phyloP scores from a whole-genome alignment of 2,888 invertebrate species.

The Caenorhabditis panamensis region DNA sequence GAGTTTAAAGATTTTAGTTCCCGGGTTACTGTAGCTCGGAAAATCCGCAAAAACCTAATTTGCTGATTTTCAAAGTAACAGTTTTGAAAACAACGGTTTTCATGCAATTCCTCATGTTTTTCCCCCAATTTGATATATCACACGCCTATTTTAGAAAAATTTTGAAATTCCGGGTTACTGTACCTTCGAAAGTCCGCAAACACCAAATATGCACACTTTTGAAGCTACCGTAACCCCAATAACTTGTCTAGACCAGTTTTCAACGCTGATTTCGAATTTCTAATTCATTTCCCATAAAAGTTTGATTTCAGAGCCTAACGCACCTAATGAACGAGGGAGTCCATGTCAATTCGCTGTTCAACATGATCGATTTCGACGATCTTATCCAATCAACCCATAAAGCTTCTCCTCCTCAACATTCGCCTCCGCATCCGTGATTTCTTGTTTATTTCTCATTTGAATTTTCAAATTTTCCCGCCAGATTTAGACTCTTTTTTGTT shows the following conservation, averaged over 20 bases:
- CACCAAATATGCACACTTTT: background rate
- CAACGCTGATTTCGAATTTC: no score
- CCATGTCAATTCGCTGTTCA: conserved; percentile 65
- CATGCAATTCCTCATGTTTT: no score
- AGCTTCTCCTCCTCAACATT: conserved; percentile 40
- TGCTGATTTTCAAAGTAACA: no score
- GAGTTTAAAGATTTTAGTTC: no score
- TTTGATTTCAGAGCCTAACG: conserved; percentile 51
- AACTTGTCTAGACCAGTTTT: no score
- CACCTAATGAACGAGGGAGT: conserved; percentile 69
- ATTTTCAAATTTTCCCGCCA: background rate
- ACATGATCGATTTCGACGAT: conserved; percentile 69
- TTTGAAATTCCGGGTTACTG: background rate
- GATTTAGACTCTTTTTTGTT: no score
- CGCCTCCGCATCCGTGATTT: conserved; percentile 20
- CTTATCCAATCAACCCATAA: conserved; percentile 66
- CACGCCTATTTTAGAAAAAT: no score
- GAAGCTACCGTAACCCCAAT: background rate
- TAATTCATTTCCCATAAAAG: no score
- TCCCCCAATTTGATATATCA: no score
- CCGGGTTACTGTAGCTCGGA: no score
- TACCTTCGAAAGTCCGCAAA: conserved; percentile 2
- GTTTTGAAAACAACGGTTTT: no score
- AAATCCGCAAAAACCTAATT: no score
- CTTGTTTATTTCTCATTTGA: background rate